phyloP scores from a whole-genome alignment of 2,888 invertebrate genomes.

The Watsonalla cultraria region DNA sequence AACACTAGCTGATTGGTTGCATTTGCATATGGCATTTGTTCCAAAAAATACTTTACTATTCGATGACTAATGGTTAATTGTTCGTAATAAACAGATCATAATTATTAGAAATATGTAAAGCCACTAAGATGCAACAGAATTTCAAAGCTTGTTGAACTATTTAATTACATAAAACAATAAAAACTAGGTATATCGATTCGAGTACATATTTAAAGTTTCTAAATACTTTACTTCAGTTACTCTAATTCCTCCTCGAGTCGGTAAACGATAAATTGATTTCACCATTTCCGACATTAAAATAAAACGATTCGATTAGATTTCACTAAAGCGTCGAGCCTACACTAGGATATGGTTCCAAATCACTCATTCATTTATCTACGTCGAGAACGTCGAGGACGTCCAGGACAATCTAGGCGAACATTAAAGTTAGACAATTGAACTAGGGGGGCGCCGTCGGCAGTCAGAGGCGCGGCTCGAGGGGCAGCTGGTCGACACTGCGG shows the following conservation, averaged over 20 bases:
- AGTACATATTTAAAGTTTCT: not conserved
- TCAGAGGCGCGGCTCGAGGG: conserved; percentile 51
- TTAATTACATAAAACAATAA: not conserved
- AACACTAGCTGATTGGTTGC: conserved; percentile 2
- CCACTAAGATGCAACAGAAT: not conserved
- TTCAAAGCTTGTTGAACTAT: not conserved
- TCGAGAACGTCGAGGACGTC: conserved; percentile 11
- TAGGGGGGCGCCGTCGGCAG: conserved; percentile 16
- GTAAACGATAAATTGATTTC: conserved; percentile 24
- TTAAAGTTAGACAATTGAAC: conserved; percentile 33
- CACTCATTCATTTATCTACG: conserved; percentile 53
- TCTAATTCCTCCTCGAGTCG: no score
- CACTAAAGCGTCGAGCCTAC: conserved; percentile 49
- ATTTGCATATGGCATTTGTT: not conserved
- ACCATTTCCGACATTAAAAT: conserved; percentile 14
- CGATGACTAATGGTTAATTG: conserved; percentile 10
- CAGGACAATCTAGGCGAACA: conserved; percentile 27
- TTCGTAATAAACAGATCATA: conserved; percentile 5
- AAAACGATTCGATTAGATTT: conserved; percentile 11
- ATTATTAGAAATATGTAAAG: not conserved
- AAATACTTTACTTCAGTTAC: not conserved
- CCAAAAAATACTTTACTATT: conserved; percentile 4
- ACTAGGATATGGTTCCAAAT: conserved; percentile 70
- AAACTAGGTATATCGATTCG: conserved; percentile 7
- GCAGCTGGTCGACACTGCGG: conserved; percentile 64